Base-by-base conservation (phyloP, 2,888 invertebrate genomes). In the Leucophenga maculata region DNA sequence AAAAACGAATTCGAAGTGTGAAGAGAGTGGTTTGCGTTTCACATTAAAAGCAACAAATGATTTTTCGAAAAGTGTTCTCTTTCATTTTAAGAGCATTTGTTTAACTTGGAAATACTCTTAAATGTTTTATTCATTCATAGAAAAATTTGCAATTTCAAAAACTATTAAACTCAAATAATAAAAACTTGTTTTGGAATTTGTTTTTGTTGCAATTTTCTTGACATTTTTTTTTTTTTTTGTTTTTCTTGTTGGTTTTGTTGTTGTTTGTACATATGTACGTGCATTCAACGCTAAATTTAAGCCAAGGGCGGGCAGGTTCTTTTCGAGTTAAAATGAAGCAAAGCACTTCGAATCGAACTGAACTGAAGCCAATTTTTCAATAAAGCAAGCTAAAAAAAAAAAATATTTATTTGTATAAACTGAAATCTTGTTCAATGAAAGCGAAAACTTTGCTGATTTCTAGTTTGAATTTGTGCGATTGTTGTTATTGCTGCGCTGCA, bases 271-370 rank as follows among this genome's bases (percentile, higher is more conserved):
- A 4, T 26, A 9, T 26, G 26, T 26, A 26, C 26, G 26, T 26
- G 39, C 39, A 39, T 39, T 39, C 39, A 39, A 39, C 16, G 32
- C 18, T 20, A 50, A 48, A 75, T 71, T 79, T 73, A 75, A 81
- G 78, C 80, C 80, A 81, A 81, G 82, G 80, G 80, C 80, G 80
- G 80, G 76, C 80, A 74, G 69, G 80, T 81, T 81, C 72, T 74
- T 64, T 64, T 69, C 68, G 57, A 69, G 77, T 72, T 72, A 6
- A 8, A 11, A 11, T 39, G 39, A 39, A 18, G 6, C 16, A 4
- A 50, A 50, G 1, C 50, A 50, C n/a, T 18, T 50, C 16, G 46
- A 48, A 22, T 50, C 16, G 46, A 48, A 22, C 6, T n/a, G 14
- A 64, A 64, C n/a, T 48, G 46, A 46, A 64, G 39, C 77, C 72